Conservation (phyloP, 2,888 invertebrate genomes). For the Lithophane socia region DNA sequence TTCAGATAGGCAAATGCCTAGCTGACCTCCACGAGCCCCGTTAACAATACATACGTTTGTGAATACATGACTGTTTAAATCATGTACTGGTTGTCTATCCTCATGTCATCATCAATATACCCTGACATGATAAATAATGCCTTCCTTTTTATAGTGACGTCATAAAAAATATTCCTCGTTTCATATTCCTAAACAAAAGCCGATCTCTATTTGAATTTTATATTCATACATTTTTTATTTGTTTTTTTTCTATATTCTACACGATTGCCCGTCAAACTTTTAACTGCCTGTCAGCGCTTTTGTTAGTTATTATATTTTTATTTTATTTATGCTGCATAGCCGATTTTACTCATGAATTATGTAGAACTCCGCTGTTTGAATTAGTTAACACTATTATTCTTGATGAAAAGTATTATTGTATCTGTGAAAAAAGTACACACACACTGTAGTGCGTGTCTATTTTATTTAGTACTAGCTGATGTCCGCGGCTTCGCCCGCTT, state of each 20-base stretch:
- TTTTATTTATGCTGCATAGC: slow-evolving; percentile 8
- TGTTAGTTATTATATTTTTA: neutral
- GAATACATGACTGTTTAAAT: neutral
- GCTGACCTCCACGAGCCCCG: neutral
- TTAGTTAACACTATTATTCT: neutral
- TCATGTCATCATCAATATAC: slow-evolving; percentile 10
- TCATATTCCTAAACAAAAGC: slow-evolving; percentile 42
- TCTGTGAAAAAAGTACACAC: neutral
- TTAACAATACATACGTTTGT: too few species aligned
- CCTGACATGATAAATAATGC: slow-evolving; percentile 8
- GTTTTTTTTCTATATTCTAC: slow-evolving; percentile 36
- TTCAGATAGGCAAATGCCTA: neutral
- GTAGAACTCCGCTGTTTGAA: neutral
- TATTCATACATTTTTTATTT: slow-evolving; percentile 33
- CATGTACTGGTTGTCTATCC: neutral
- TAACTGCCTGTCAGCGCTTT: slow-evolving; percentile 16
- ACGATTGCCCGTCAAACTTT: slow-evolving; percentile 40
- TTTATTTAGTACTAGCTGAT: neutral
- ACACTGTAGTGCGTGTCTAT: too few species aligned
- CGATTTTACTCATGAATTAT: slow-evolving; percentile 40
- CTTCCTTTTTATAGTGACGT: slow-evolving; percentile 9
- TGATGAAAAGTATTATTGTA: neutral
- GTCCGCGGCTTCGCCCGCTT: too few species aligned
- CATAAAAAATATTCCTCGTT: slow-evolving; percentile 29
- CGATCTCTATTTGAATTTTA: slow-evolving; percentile 31